Percentiles rank a stretch among this genome's conserved stretches.
phyloP scores from a whole-genome alignment of 2,888 invertebrate species.

The Noctua comes region DNA sequence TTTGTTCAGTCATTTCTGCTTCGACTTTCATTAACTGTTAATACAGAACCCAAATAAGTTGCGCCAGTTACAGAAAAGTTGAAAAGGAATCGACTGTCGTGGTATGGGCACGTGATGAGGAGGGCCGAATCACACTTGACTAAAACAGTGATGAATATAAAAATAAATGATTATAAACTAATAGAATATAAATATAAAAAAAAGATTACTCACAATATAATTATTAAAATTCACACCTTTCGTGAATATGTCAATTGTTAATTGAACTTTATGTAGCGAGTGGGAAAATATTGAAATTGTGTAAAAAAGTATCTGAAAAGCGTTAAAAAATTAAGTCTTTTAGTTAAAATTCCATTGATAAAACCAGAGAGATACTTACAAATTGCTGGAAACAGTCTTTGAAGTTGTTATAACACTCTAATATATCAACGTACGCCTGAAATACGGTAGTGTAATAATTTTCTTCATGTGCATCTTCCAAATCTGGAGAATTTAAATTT shows the following conservation, averaged over 20 bases:
- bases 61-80: too few relatives aligned
- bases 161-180: too few relatives aligned
- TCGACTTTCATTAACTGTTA: too few relatives aligned
- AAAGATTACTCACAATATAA: not conserved
- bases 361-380: conserved; percentile 25
- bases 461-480: not conserved
- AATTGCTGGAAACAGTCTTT: conserved; percentile 25
- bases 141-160: too few relatives aligned
- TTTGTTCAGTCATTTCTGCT: too few relatives aligned
- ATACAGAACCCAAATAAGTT: too few relatives aligned
- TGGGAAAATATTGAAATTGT: conserved; percentile 9
- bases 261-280: conserved; percentile 20
- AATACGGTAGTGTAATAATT: not conserved
- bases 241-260: conserved; percentile 8
- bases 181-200: not conserved
- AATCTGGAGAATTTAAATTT: not conserved
- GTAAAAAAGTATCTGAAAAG: conserved; percentile 42
- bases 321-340: not conserved
- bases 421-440: conserved; percentile 31
- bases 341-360: not conserved
- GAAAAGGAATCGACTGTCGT: too few relatives aligned
- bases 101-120: too few relatives aligned
- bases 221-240: not conserved
- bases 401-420: conserved; percentile 32
- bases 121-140: too few relatives aligned